phyloP scores from a whole-genome alignment of 1,140 invertebrate genomes.

The Chelonus insularis region DNA sequence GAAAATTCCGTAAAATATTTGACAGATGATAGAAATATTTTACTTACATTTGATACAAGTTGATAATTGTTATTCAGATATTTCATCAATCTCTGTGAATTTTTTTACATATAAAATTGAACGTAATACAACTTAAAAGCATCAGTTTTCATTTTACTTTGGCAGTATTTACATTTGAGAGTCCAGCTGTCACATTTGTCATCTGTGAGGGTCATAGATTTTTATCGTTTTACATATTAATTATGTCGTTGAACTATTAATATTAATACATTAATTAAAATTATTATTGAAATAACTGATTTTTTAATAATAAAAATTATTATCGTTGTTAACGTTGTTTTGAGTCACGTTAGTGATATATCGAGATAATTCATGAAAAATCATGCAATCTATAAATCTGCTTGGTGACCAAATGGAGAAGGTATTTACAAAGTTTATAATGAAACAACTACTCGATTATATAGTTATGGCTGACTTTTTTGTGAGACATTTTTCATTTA shows the following conservation, averaged over 20 bases:
- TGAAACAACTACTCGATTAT: constrained; percentile 5
- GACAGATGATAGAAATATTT: background rate
- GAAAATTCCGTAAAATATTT: background rate
- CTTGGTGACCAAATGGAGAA: constrained; percentile 14
- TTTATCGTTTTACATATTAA: background rate
- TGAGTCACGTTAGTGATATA: constrained; percentile 1
- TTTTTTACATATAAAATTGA: background rate
- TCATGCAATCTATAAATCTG: constrained; percentile 17
- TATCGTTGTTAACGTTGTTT: background rate
- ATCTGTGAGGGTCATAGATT: background rate
- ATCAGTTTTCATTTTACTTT: background rate
- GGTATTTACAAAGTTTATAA: constrained; percentile 6
- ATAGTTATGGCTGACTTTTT: constrained; percentile 12
- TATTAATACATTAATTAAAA: constrained; percentile 4
- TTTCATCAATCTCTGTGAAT: background rate
- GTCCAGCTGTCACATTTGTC: constrained; percentile 22
- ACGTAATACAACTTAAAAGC: background rate
- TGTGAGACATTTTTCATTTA: background rate
- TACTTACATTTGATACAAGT: too few species aligned
- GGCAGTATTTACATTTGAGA: constrained; percentile 14
- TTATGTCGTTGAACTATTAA: background rate
- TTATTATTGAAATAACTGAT: too few species aligned
- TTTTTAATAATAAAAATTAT: background rate
- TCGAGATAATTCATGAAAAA: constrained; percentile 11
- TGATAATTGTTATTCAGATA: too few species aligned